Evolutionary conservation across 1,140 invertebrate genomes (phyloP).

Genomic region (Trissolcus basalis): DNA sequence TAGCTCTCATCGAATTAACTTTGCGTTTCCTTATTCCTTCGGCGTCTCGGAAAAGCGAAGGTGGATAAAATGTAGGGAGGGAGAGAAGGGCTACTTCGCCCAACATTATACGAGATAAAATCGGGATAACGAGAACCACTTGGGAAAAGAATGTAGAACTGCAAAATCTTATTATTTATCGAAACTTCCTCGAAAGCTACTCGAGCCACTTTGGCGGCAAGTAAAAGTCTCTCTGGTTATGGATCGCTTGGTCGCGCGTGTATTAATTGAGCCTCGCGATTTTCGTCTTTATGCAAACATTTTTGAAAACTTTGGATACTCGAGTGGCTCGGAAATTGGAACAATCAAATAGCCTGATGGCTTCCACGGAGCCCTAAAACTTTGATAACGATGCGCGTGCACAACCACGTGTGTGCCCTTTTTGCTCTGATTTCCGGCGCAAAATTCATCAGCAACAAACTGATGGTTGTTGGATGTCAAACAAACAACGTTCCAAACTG

Average conservation of each 20-base stretch:
- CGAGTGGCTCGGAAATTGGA: too few relatives aligned
- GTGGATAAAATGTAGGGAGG: constrained; percentile 50
- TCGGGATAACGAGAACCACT: constrained; percentile 60
- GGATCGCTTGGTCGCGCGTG: constrained; percentile 14
- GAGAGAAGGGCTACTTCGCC: constrained; percentile 45
- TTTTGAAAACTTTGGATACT: not conserved
- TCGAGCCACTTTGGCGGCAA: constrained; percentile 46
- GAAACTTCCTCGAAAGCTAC: constrained; percentile 54
- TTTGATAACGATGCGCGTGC: too few relatives aligned
- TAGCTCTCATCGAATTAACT: constrained; percentile 61
- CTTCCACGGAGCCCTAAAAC: too few relatives aligned
- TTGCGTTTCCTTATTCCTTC: constrained; percentile 60
- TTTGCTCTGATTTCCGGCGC: too few relatives aligned
- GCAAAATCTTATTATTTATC: constrained; percentile 58
- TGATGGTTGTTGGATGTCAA: constrained; percentile 36
- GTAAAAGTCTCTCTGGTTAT: constrained; percentile 50
- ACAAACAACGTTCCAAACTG: constrained; percentile 34
- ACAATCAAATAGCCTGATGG: too few relatives aligned
- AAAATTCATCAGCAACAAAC: constrained; percentile 36
- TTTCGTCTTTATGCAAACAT: not conserved
- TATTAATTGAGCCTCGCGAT: constrained; percentile 40
- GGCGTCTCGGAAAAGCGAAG: constrained; percentile 52
- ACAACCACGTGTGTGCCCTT: too few relatives aligned
- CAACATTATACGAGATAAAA: constrained; percentile 61
- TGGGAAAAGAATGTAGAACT: constrained; percentile 57